Evolutionary conservation across 2,888 invertebrate genomes (phyloP).

Genomic region (Cancer borealis): DNA sequence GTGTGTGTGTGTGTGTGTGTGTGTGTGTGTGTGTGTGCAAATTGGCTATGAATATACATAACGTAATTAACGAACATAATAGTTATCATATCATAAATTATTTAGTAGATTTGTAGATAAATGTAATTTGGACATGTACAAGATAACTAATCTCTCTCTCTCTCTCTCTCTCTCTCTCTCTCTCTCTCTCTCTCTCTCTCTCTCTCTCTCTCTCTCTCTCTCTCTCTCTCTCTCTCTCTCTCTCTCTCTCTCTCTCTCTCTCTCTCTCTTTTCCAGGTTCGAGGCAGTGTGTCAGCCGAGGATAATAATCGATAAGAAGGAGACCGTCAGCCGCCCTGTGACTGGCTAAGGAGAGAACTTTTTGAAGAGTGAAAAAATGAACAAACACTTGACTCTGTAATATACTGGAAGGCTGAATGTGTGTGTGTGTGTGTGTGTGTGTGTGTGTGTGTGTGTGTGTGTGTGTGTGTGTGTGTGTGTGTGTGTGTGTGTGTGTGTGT

Average conservation of each 20-base stretch:
- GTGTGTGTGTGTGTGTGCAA: background rate
- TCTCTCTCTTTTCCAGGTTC: background rate
- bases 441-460: constrained; percentile 21
- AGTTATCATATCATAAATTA: background rate
- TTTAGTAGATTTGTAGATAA: background rate
- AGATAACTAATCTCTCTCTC: background rate
- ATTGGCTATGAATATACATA: background rate
- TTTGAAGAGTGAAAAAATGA: background rate
- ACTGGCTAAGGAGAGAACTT: background rate
- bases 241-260: constrained; percentile 13
- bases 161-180: background rate
- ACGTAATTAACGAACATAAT: background rate
- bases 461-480: background rate
- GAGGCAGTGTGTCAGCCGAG: background rate
- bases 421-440: constrained; percentile 10
- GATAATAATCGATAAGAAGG: background rate
- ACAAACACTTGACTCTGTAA: background rate
- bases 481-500: background rate
- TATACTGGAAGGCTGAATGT: background rate
- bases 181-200: constrained; percentile 12
- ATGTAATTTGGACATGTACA: background rate
- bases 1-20: constrained; percentile 49
- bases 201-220: constrained; percentile 24
- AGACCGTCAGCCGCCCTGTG: background rate
- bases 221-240: constrained; percentile 11